A percentile compares a stretch with the other conserved stretches of the same genome.
Conservation (phyloP, 2,113 vertebrate genomes). For the Dermatemys mawii region DNA sequence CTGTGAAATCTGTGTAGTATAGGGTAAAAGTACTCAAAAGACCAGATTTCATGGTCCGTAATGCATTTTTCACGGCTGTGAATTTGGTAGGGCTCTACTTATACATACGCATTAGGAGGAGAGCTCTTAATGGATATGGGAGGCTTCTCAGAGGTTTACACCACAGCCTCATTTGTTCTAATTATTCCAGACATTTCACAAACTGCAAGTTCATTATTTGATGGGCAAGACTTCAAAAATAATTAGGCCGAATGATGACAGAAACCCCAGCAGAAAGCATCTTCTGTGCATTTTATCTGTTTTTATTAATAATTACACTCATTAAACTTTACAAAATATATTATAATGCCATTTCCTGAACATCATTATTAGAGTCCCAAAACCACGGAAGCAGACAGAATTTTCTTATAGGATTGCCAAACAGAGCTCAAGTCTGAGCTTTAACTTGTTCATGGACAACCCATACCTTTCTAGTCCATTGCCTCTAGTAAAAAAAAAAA, state of each 20-base stretch:
- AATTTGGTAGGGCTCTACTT: background rate
- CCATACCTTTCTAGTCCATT: background rate
- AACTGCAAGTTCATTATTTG: conserved; percentile 44
- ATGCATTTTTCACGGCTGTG: no score
- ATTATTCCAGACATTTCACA: conserved; percentile 59
- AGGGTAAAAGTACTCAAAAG: no score
- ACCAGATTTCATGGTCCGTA: no score
- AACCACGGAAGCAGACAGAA: conserved; percentile 29
- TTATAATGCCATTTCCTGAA: conserved; percentile 41
- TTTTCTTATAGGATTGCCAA: conserved; percentile 44
- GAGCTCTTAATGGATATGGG: background rate
- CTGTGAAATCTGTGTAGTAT: no score
- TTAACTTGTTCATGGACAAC: background rate
- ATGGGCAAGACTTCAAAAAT: conserved; percentile 60
- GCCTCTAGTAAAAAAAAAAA: background rate
- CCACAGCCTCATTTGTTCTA: conserved; percentile 58
- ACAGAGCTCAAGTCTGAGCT: background rate
- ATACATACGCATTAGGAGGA: background rate
- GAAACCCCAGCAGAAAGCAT: conserved; percentile 44
- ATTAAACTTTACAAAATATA: conserved; percentile 50
- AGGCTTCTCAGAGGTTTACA: conserved; percentile 21
- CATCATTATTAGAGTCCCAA: conserved; percentile 22
- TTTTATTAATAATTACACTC: conserved; percentile 52
- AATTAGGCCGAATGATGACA: conserved; percentile 52
- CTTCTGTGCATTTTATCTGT: conserved; percentile 25